Conservation (phyloP, 2,888 invertebrate species). For the Mycogona germanica region DNA sequence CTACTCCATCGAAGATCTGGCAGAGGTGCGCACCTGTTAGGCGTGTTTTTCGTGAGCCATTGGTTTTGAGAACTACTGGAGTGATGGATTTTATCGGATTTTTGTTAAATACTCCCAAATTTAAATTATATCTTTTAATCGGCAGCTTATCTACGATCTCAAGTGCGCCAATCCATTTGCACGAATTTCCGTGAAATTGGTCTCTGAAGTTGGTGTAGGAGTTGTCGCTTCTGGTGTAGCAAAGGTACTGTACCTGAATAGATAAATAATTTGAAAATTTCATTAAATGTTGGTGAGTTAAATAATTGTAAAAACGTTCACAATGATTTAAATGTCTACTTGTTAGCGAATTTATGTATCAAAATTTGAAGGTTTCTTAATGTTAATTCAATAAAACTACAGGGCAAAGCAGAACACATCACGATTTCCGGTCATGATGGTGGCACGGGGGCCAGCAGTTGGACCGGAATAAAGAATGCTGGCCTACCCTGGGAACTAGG, state of each 20-base stretch:
- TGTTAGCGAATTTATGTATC: no score
- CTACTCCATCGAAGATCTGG: constrained; percentile 97
- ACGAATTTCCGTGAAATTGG: constrained; percentile 91
- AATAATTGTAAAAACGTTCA: no score
- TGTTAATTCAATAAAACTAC: constrained; percentile 19
- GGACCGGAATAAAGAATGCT: constrained; percentile 98
- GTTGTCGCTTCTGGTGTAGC: constrained; percentile 98
- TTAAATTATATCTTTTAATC: not conserved
- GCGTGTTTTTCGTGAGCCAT: no score
- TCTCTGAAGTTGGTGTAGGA: constrained; percentile 97
- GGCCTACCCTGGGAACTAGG: constrained; percentile 99
- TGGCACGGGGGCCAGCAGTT: constrained; percentile 96
- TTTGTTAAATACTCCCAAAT: not conserved
- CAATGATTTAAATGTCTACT: no score
- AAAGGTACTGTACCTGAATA: constrained; percentile 51
- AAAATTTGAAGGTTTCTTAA: no score
- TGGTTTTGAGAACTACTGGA: not conserved
- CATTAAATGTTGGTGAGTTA: no score
- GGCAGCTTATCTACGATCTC: constrained; percentile 79
- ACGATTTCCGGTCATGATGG: constrained; percentile 99
- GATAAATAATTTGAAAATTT: no score
- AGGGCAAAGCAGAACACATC: constrained; percentile 97
- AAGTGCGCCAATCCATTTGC: constrained; percentile 95
- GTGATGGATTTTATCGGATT: not conserved
- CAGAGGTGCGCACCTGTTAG: constrained; percentile 47